Base-by-base conservation (phyloP, 2,888 invertebrate genomes). In the Tryphoninae sp. region DNA sequence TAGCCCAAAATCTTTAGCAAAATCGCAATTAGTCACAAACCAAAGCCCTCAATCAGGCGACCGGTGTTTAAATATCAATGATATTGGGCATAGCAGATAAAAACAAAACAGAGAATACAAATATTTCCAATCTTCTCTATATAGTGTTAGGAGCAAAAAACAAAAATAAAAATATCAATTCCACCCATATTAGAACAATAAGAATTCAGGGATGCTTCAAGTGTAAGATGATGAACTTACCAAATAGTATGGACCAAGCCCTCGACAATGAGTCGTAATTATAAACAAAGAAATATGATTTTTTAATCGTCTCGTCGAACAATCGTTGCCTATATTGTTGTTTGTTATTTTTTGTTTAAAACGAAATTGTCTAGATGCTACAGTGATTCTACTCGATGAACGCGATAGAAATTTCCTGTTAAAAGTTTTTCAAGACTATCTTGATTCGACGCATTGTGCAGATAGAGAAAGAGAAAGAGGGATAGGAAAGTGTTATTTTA, bases 221-320 rank as follows among this genome's bases (percentile, higher is more conserved):
- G 82, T 83, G 86, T 84, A 80, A 85, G 75, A 86, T 80, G 82
- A 83, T 87, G 82, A 88, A 92, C 92, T 92, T 92, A 92, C 92
- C 92, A 84, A 89, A 86, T 81, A 85, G 88, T 88, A 89, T 85
- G 88, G 89, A 90, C 89, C 87, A 89, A 90, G 90, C 89, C 90
- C 91, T 91, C 92, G 90, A 89, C 89, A 89, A 89, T 89, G 85
- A 89, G 90, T 88, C 88, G 91, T 91, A 88, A 90, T 90, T 91
- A 91, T 88, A 89, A 91, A 90, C 88, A 92, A 88, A 92, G 88
- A 92, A 92, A 91, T 84, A 90, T 85, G 69, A 77, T 89, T 90
- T 87, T 51, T 62, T 64, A 26, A 64, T 90, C 89, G 87, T 88
- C 86, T 88, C 83, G 87, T 85, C 59, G 58, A 64, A 68, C 40